These are phyloP conservation scores for Acanthopagrus latus DNA, from an alignment of 2,797 vertebrate species.

Conservation along the genomic window DNA sequence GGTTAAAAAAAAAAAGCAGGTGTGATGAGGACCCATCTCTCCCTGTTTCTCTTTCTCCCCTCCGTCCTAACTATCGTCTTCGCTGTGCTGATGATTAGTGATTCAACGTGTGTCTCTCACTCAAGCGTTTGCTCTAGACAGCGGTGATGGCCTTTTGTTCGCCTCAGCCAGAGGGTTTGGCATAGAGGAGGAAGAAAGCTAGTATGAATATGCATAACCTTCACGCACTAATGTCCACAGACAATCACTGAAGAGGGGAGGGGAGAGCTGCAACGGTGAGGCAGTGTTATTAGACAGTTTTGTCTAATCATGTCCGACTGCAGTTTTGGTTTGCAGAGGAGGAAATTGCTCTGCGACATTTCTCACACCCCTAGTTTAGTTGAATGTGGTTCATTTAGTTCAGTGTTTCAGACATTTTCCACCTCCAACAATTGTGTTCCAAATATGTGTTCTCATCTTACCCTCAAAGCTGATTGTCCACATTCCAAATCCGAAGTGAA, in stretches of 20 bases:
- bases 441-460: neutral
- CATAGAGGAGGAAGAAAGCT: conserved; percentile 49
- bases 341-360: conserved; percentile 7
- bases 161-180: conserved; percentile 57
- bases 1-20: neutral
- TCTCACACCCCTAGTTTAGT: conserved; percentile 2
- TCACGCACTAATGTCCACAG: conserved; percentile 74
- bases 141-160: conserved; percentile 72
- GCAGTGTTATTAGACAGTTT: conserved; percentile 42
- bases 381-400: conserved; percentile 15
- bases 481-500: conserved; percentile 16
- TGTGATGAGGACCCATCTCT: conserved; percentile 18
- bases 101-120: conserved; percentile 62
- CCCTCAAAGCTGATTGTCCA: neutral
- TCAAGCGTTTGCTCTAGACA: conserved; percentile 60
- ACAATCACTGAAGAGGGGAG: conserved; percentile 57
- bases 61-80: conserved; percentile 19
- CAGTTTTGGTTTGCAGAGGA: conserved; percentile 36
- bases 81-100: conserved; percentile 47
- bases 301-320: conserved; percentile 36
- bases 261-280: conserved; percentile 18
- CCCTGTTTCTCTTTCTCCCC: neutral
- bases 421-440: neutral
- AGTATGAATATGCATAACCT: conserved; percentile 80
- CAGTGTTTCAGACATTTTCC: neutral